Conservation (phyloP, 1,140 invertebrate genomes). For the Meteorus sp. region DNA sequence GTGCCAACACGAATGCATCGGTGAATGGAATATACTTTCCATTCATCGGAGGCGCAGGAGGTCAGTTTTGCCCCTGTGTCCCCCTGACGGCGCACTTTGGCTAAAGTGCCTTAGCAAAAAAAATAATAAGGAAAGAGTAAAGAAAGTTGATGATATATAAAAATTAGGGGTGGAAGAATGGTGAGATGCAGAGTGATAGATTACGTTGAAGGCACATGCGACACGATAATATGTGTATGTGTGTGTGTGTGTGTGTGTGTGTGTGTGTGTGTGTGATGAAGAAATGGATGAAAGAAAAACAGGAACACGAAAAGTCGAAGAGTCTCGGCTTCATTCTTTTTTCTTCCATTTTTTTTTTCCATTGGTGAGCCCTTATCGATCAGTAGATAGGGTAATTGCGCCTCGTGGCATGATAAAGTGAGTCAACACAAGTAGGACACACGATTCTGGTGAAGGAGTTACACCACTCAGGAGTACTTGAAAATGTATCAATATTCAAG, state of each 20-base stretch:
- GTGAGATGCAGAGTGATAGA: too few species aligned
- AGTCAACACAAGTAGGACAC: too few species aligned
- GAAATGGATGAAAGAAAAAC: conserved; percentile 5
- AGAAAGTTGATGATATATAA: neutral
- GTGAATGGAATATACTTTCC: conserved; percentile 47
- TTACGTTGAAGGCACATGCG: too few species aligned
- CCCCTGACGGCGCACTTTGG: conserved; percentile 42
- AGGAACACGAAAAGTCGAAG: neutral
- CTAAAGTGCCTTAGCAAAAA: neutral
- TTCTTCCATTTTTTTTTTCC: conserved; percentile 1
- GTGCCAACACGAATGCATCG: too few species aligned
- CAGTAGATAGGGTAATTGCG: conserved; percentile 19
- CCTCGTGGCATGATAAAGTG: neutral
- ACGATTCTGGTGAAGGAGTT: neutral
- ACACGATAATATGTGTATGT: too few species aligned
- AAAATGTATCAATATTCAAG: too few species aligned
- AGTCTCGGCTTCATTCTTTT: too few species aligned
- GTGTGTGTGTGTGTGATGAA: too few species aligned
- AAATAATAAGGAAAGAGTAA: neutral
- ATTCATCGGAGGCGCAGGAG: conserved; percentile 49
- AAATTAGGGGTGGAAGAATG: conserved; percentile 6
- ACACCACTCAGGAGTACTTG: too few species aligned
- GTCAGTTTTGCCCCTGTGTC: conserved; percentile 43
- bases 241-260: too few species aligned
- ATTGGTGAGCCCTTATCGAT: conserved; percentile 21